Base-by-base conservation (phyloP, 1,140 invertebrate species). In the Trichonephila clavata region DNA sequence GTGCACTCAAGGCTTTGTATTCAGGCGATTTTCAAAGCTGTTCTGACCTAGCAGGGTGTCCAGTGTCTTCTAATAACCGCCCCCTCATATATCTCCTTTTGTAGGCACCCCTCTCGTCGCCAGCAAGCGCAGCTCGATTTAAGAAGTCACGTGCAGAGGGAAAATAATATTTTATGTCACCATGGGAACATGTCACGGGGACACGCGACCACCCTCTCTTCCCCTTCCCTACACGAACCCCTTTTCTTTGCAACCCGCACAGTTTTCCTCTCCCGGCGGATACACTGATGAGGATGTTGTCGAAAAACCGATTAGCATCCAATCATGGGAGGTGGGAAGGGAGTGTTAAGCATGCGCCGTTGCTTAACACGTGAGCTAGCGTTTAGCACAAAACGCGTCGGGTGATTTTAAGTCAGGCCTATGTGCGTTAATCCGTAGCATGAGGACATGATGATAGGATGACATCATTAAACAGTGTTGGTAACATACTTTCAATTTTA, bases 101-200 rank as follows among this genome's bases (percentile, higher is more conserved):
- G 50, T 50, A 50, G 50, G 2, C 63, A 59, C 50, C 89, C 80
- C 20, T 81, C 80, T 32, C 71, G 80, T 83, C 68, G 68, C 89
- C 68, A 80, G 50, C 91, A 86, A 92, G 77, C 83, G 39, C 81
- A 86, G 91, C 83, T 92, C 91, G 81, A 86, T 92, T 92, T 92
- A 86, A 92, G 91, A 86, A 86, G 91, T 92, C 91, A 92, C 91
- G 91, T 92, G 91, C 91, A 86, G 63, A 92, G 91, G 81, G 83
- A 92, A 92, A 92, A 92, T 92, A 92, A 92, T 92, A 83, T 92
- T 86, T 92, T 63, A 86, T 60, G 91, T 86, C 91, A 92, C 91
- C 81, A 86, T 92, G 91, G 91, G 91, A 86, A 86, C 91, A 90
- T 81, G 91, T 92, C 91, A 86, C 65, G 61, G 27, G 59, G 43